Base-by-base conservation (phyloP, 2,113 vertebrate species). In the Sinosuthora webbiana region DNA sequence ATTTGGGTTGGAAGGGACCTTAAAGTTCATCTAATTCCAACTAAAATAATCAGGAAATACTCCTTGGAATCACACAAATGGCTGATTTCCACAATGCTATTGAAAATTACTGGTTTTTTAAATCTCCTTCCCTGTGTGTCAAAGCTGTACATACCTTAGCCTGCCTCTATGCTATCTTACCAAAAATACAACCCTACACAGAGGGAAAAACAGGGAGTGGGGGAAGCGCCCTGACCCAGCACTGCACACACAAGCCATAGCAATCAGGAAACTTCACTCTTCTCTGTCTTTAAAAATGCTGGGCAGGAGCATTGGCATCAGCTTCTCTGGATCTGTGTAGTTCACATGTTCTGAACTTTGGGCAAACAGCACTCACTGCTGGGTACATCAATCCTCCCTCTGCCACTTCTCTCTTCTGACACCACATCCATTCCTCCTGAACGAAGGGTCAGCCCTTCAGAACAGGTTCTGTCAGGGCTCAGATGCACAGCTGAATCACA, bases 331-430 rank as follows among this genome's bases (percentile, higher is more conserved):
- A 39, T 57, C 30, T 0, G 1, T 24, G 42, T 5, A 47, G 37
- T 22, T 62, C 16, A 22, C 5, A 3, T 11, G 28, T 41, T n/a
- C 65, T 57, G 75, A 60, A 52, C 35, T 9, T 0, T 12, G 53
- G 53, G 21, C 49, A 67, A 75, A 11, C 17, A 5, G 10, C n/a
- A 12, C 7, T 30, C 50, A 27, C 21, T 31, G 24, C 39, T 24
- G 52, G n/a, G n/a, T 44, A n/a, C 37, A 25, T 39, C 39, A 16
- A 16, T 15, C 10, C 18, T 63, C 31, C 62, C 3, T 4, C 35
- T 0, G 0, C 47, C 9, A 1, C 50, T 13, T 52, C 60, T 45
- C 50, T 33, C 41, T 49, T 15, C 57, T 53, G 57, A 76, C 0
- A 1, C 41, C 33, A 67, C 35, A 45, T 56, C 65, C 37, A 5